These are phyloP conservation scores for Orthochromis malagaraziensis DNA, from an alignment of 2,113 vertebrate genomes.

Conservation along the genomic window DNA sequence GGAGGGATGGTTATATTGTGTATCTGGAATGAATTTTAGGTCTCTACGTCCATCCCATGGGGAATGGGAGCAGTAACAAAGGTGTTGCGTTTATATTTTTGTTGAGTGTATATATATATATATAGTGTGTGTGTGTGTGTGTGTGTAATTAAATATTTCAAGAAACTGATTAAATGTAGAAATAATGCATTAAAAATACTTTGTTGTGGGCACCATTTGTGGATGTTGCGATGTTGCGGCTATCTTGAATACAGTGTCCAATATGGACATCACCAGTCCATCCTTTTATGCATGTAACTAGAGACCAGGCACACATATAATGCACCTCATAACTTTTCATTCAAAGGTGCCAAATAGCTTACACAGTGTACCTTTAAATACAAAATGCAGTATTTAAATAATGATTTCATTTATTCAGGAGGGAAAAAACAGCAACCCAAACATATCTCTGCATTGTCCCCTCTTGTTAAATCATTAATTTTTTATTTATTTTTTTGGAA, in stretches of 20 bases:
- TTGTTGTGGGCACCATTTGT: not conserved
- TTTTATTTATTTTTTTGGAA: not conserved
- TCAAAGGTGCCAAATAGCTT: not conserved
- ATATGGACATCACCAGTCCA: not conserved
- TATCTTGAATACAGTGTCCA: not conserved
- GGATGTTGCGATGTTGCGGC: not conserved
- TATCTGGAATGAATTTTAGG: too few relatives aligned
- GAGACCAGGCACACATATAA: not conserved
- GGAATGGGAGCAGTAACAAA: too few relatives aligned
- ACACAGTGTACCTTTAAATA: not conserved
- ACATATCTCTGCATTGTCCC: not conserved
- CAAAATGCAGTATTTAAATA: not conserved
- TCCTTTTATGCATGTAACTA: not conserved
- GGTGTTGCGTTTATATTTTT: too few relatives aligned
- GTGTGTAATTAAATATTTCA: not conserved
- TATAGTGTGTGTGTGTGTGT: too few relatives aligned
- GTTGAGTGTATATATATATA: too few relatives aligned
- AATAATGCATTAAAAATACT: not conserved
- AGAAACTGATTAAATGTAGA: not conserved
- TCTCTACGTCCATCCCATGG: too few relatives aligned
- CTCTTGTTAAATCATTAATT: not conserved
- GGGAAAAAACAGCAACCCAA: not conserved
- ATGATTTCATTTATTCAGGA: not conserved
- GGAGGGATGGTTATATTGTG: too few relatives aligned
- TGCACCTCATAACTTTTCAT: not conserved